Evolutionary conservation across 2,888 invertebrate species (phyloP).

Genomic region (Luffia ferchaultella): DNA sequence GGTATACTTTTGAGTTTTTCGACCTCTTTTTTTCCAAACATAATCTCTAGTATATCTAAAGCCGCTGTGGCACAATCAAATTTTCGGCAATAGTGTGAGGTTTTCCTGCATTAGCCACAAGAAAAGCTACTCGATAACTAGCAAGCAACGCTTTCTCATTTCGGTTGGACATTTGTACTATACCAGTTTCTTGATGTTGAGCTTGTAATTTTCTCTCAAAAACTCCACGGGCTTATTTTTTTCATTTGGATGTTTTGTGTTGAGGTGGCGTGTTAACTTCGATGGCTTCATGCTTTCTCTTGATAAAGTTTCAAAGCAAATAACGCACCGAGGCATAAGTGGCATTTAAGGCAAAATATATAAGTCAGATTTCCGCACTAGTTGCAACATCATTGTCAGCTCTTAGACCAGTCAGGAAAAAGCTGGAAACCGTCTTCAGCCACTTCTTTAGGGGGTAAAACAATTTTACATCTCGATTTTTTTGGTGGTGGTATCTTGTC

Average conservation of each 20-base stretch:
- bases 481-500: slow-evolving; percentile 4
- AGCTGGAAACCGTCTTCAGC: slow-evolving; percentile 14
- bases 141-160: slow-evolving; percentile 15
- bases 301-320: slow-evolving; percentile 15
- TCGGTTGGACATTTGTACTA: slow-evolving; percentile 11
- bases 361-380: not conserved
- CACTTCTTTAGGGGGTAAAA: slow-evolving; percentile 13
- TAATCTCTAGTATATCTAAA: slow-evolving; percentile 17
- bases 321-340: slow-evolving; percentile 15
- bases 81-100: slow-evolving; percentile 20
- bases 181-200: slow-evolving; percentile 8
- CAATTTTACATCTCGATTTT: slow-evolving; percentile 5
- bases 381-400: not conserved
- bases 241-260: slow-evolving; percentile 15
- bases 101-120: slow-evolving; percentile 17
- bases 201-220: slow-evolving; percentile 12
- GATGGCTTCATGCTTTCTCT: slow-evolving; percentile 15
- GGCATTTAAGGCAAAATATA: not conserved
- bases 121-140: slow-evolving; percentile 14
- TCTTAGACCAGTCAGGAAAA: slow-evolving; percentile 11
- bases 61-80: slow-evolving; percentile 19
- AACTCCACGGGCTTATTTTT: slow-evolving; percentile 10
- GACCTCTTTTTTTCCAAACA: slow-evolving; percentile 18
- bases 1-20: slow-evolving; percentile 23
- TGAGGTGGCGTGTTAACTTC: slow-evolving; percentile 14